Conservation (phyloP, 2,113 vertebrate species). For the Chaenogobius annularis region DNA sequence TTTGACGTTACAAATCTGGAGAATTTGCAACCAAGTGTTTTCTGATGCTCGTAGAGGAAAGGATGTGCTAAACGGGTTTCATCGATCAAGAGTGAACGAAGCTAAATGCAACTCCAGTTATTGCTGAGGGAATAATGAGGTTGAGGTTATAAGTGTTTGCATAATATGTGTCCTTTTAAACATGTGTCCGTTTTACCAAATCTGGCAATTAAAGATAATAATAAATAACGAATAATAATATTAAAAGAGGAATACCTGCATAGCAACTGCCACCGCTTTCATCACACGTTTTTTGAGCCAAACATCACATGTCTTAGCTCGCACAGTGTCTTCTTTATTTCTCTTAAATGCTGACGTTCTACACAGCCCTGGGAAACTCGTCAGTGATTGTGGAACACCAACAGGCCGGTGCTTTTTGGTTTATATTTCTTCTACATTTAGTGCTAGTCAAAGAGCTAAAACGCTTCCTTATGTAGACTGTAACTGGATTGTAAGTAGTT, state of each 20-base stretch:
- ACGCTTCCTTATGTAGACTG: not conserved
- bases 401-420: not conserved
- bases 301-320: not conserved
- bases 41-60: no score
- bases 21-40: no score
- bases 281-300: constrained; percentile 9
- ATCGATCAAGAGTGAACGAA: no score
- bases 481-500: not conserved
- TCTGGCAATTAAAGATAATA: not conserved
- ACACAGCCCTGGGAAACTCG: not conserved
- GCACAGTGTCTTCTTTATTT: not conserved
- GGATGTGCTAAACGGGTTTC: no score
- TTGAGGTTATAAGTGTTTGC: no score
- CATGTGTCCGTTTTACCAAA: no score
- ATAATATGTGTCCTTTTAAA: no score
- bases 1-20: no score
- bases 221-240: not conserved
- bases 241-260: not conserved
- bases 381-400: not conserved
- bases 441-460: constrained; percentile 19
- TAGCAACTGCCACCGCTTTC: not conserved
- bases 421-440: constrained; percentile 22
- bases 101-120: no score
- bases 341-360: not conserved
- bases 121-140: no score